A percentile compares a stretch with the other conserved stretches of the same genome.
Evolutionary conservation across 23 tunicate species (phyloP).

Genomic region (Trididemnum nubilum): DNA sequence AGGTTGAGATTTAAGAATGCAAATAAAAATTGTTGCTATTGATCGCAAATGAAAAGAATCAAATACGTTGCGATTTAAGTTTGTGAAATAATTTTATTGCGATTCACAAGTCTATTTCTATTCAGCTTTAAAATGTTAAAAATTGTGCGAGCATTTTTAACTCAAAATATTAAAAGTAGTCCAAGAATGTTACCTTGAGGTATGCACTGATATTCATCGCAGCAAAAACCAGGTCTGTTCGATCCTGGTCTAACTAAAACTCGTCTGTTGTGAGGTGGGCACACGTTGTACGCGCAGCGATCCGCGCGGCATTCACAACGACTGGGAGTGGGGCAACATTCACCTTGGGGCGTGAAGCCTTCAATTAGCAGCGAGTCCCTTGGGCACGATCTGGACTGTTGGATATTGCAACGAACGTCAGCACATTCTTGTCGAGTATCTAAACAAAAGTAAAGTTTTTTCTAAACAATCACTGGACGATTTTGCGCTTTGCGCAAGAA

Average conservation of each 20-base stretch:
- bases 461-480: background rate
- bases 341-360: slow-evolving; percentile 43
- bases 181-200: slow-evolving; percentile 55
- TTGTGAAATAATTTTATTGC: too few species aligned
- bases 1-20: too few species aligned
- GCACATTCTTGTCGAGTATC: slow-evolving; percentile 29
- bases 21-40: too few species aligned
- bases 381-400: slow-evolving; percentile 57
- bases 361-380: slow-evolving; percentile 55
- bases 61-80: too few species aligned
- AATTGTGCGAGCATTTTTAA: too few species aligned
- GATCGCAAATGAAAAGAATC: too few species aligned
- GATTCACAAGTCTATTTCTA: too few species aligned
- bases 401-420: slow-evolving; percentile 37
- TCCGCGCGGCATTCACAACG: slow-evolving; percentile 63
- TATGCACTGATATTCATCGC: slow-evolving; percentile 66
- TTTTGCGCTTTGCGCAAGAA: background rate
- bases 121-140: too few species aligned
- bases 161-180: too few species aligned
- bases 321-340: slow-evolving; percentile 83
- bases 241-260: slow-evolving; percentile 48
- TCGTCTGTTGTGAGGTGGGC: slow-evolving; percentile 31
- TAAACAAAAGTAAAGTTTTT: background rate
- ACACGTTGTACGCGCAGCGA: slow-evolving; percentile 34
- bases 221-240: slow-evolving; percentile 64